Base-by-base conservation (phyloP, 30 jellyfish, hydroid and myxozoan species). In the Aurelia aurita complex sp. Pacific region DNA sequence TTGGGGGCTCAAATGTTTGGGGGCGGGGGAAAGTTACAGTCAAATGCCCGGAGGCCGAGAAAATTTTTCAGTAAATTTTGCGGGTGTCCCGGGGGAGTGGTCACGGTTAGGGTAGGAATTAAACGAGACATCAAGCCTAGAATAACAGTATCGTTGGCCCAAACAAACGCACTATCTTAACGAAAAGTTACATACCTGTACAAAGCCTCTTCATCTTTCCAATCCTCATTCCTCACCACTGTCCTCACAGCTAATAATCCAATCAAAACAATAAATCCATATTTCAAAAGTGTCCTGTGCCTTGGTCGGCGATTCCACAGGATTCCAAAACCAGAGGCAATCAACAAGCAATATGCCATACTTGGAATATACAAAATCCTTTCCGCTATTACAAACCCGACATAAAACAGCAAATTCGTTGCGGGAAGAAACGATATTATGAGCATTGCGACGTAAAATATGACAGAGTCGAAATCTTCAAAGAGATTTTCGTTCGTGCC, bases 341-440 rank as follows among this genome's bases (percentile, higher is more conserved):
- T 55, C 18, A 88, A 77, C 50, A 92, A 69, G 77, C 97, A 82
- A 60, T 69, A 92, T 2, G 93, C 97, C 35, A 87, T 87, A 62
- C 98, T 92, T 68, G 98, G 98, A 3, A 92, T 82, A 66, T 92
- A 92, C 36, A 92, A 78, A 23, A 92, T 53, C 57, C 98, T 81
- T 65, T 92, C 98, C 0, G 98, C 98, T n/a, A 92, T 83, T 2
- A 92, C 96, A 83, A 92, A 92, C 1, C 98, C 98, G 54, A 92
- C 98, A 55, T 92, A 92, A 72, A 92, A 87, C 16, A 92, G 82
- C 64, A 92, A 63, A 72, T 92, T 92, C 12, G 96, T 43, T 1
- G 98, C 98, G 55, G 98, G 98, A 18, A 92, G 65, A 50, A 81
- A 92, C 23, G 97, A 74, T 1, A 88, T 10, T 3, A 78, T 78